phyloP scores from a whole-genome alignment of 2,888 invertebrate genomes.

The Synanthedon formicaeformis region DNA sequence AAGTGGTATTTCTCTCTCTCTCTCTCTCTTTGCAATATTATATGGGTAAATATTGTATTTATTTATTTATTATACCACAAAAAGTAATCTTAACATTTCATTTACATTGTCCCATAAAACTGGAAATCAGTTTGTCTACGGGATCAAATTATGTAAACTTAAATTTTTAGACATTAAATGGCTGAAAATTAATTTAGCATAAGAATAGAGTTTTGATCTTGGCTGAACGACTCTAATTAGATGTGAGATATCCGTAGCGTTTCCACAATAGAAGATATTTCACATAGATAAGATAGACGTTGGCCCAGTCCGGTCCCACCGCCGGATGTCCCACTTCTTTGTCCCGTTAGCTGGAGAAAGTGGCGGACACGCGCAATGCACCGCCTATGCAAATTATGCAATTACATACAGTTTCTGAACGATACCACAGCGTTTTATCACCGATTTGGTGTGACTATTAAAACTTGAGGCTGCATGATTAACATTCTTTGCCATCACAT shows the following conservation, averaged over 20 bases:
- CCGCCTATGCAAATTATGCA: conserved; percentile 65
- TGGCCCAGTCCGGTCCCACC: conserved; percentile 3
- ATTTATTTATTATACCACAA: no score
- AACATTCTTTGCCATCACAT: not conserved
- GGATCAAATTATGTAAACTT: no score
- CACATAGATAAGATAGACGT: not conserved
- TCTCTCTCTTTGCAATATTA: no score
- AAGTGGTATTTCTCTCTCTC: no score
- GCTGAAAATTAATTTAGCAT: no score
- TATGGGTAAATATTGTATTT: no score
- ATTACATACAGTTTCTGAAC: conserved; percentile 26
- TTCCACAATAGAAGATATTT: not conserved
- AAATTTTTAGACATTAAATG: no score
- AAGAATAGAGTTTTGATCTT: not conserved
- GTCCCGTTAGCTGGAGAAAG: conserved; percentile 63
- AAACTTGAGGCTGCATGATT: not conserved
- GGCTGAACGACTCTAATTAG: not conserved
- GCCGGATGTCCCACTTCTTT: conserved; percentile 47
- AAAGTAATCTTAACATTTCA: no score
- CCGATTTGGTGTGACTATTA: not conserved
- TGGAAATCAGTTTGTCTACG: no score
- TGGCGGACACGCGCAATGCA: conserved; percentile 38
- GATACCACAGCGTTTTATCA: not conserved
- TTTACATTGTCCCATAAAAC: no score
- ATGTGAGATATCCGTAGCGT: not conserved